Percentiles rank a stretch among this genome's conserved stretches.
phyloP scores from a whole-genome alignment of 30 jellyfish, hydroid and myxozoan species.

The Haliclystus octoradiatus region DNA sequence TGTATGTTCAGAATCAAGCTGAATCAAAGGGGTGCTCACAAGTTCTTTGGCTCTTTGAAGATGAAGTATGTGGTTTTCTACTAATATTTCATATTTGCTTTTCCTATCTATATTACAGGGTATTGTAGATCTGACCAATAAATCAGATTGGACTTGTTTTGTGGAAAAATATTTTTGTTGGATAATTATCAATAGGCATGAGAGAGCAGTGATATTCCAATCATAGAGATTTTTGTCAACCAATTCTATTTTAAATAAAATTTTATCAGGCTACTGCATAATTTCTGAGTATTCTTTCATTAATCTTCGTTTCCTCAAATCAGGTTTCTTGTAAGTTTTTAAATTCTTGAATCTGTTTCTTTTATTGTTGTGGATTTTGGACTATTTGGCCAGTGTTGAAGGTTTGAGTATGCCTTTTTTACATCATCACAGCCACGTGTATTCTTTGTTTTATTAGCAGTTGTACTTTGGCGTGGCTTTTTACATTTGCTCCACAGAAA shows the following conservation, averaged over 20 bases:
- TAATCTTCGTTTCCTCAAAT: constrained; percentile 14
- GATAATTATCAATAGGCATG: too few species aligned
- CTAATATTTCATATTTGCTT: background rate
- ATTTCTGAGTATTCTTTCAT: constrained; percentile 53
- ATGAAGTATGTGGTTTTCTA: constrained; percentile 21
- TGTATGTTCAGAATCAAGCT: constrained; percentile 41
- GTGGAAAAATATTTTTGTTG: too few species aligned
- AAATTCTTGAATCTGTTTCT: background rate
- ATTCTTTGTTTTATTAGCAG: background rate
- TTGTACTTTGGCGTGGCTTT: background rate
- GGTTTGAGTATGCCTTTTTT: background rate
- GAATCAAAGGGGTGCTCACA: constrained; percentile 47
- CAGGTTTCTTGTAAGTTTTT: background rate
- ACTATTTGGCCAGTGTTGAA: background rate
- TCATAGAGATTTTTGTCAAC: constrained; percentile 53
- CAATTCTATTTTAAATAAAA: constrained; percentile 48
- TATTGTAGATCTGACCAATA: constrained; percentile 1
- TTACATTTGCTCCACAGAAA: background rate
- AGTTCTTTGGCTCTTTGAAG: constrained; percentile 56
- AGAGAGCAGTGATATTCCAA: constrained; percentile 70
- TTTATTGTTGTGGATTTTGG: background rate
- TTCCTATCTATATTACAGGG: background rate
- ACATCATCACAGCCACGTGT: background rate
- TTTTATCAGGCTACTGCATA: constrained; percentile 4
- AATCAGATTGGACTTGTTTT: too few species aligned